These are phyloP conservation scores for Pelvicachromis taeniatus DNA, from an alignment of 2,113 vertebrate genomes.

Conservation along the genomic window DNA sequence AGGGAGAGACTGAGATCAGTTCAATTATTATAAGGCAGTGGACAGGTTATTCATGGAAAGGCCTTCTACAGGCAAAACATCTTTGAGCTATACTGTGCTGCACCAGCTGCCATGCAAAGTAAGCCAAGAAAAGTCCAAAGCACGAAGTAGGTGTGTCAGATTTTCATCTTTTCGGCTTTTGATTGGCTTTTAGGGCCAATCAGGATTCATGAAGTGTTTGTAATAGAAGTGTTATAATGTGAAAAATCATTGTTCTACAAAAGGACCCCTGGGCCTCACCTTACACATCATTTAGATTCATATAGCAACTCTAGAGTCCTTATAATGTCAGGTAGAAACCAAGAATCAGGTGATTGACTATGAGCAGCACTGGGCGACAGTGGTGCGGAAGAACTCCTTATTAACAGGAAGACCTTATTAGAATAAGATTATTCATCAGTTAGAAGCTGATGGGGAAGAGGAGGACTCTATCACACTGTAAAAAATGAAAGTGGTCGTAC, in stretches of 20 bases:
- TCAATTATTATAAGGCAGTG: accelerated
- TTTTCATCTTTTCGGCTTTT: neutral
- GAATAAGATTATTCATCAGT: neutral
- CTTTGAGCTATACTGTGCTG: neutral
- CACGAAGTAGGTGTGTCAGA: accelerated
- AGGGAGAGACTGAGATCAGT: neutral
- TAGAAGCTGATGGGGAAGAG: neutral
- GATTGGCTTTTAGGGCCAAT: accelerated
- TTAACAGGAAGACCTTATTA: neutral
- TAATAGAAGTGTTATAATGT: neutral
- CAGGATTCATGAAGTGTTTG: neutral
- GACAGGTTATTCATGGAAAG: accelerated
- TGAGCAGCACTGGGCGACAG: neutral
- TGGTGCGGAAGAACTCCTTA: neutral
- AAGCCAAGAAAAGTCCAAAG: accelerated
- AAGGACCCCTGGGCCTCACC: neutral
- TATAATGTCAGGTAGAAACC: neutral
- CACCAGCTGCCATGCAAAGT: neutral
- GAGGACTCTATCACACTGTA: neutral
- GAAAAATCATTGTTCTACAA: neutral
- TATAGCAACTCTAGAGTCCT: neutral
- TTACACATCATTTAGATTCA: neutral
- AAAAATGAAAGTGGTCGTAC: accelerated
- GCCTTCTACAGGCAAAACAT: accelerated
- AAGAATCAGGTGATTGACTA: neutral